phyloP scores from a whole-genome alignment of 2,888 invertebrate species.

The Phasia obesa region DNA sequence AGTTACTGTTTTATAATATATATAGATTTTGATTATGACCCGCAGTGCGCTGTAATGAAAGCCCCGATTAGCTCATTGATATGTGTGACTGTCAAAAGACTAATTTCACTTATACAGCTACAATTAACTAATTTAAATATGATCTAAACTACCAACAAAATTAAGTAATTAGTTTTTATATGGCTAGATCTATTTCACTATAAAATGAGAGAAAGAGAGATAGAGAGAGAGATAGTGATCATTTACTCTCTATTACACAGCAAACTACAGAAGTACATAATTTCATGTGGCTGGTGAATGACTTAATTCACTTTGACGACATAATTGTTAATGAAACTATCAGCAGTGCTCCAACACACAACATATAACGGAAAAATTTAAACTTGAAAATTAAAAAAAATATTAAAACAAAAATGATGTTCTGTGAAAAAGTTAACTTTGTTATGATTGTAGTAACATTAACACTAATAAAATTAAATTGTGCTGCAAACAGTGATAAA shows the following conservation, averaged over 20 bases:
- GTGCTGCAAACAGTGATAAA: constrained; percentile 1
- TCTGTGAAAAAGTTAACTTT: constrained; percentile 10
- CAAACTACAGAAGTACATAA: constrained; percentile 1
- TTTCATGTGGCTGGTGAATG: not conserved
- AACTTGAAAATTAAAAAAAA: not conserved
- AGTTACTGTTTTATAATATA: too few relatives aligned
- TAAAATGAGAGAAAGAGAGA: constrained; percentile 4
- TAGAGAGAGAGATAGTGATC: constrained; percentile 3
- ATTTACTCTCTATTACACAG: not conserved
- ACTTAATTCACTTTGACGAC: not conserved
- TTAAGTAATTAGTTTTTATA: constrained; percentile 30
- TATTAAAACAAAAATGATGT: constrained; percentile 33
- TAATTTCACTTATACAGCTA: not conserved
- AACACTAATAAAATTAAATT: constrained; percentile 11
- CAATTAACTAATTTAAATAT: not conserved
- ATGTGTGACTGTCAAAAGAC: not conserved
- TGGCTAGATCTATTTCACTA: not conserved
- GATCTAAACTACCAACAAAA: constrained; percentile 3
- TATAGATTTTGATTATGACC: too few relatives aligned
- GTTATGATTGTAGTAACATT: constrained; percentile 8
- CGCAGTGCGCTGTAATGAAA: too few relatives aligned
- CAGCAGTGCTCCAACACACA: not conserved
- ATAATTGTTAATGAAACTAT: constrained; percentile 25
- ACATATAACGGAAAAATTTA: constrained; percentile 14
- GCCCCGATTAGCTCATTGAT: too few relatives aligned